Base-by-base conservation (phyloP, 2,888 invertebrate genomes). In the Pseudanteris insignis region DNA sequence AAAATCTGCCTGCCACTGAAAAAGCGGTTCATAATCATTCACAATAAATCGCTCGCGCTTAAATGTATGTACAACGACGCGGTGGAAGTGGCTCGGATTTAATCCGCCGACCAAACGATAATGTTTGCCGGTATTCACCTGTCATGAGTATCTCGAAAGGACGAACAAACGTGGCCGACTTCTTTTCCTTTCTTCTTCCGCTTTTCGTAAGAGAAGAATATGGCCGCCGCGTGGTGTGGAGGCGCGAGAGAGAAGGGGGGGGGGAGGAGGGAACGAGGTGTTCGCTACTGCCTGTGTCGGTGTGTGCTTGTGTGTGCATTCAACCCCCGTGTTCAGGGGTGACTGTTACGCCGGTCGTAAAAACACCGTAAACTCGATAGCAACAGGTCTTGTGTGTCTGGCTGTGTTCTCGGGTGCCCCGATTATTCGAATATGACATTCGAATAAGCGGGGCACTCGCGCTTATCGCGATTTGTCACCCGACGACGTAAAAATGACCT, bases 281-380 rank as follows among this genome's bases (percentile, higher is more conserved):
- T n/a, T n/a, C n/a, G n/a, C n/a, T n/a, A n/a, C 3, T 4, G 4
- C 18, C 18, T 3, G 18, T 18, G 18, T 18, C 4, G 3, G 18
- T 18, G 18, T 18, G 18, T 18, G 18, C 6, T 3, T 18, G 18
- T 18, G 54, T 48, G 60, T 66, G 63, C 54, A 69, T 68, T 72
- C 73, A 69, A 67, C 70, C 74, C 74, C 72, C 70, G 71, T 74
- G 60, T 70, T 74, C 74, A 71, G 72, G 74, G 74, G 70, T 71
- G 75, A 76, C 72, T 77, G 77, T 77, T 77, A 77, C 75, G 76
- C 74, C 71, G 75, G 73, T 79, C 79, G 78, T 79, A 79, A 79
- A 79, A 79, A 79, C 78, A 78, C 77, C 79, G 79, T 79, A 79
- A 79, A 79, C 78, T 78, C 75, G 75, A 77, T 77, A 78, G 79